A percentile compares a stretch with the other conserved stretches of the same genome.
These are phyloP conservation scores for Uria aalge DNA, from an alignment of 2,113 vertebrate genomes.

Conservation along the genomic window DNA sequence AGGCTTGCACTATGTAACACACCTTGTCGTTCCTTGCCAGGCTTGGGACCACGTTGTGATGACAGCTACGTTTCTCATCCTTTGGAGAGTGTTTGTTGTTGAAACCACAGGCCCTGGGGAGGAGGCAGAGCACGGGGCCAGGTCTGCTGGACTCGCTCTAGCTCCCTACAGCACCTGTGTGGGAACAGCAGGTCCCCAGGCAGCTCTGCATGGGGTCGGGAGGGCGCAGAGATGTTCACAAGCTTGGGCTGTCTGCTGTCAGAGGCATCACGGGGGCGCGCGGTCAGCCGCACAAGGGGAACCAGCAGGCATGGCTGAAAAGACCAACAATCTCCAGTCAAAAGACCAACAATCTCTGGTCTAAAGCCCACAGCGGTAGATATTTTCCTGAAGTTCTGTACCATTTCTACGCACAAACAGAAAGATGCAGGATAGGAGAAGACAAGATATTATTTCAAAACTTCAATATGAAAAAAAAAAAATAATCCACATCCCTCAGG, in stretches of 20 bases:
- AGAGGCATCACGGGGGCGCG: not conserved
- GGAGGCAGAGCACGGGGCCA: rapidly evolving
- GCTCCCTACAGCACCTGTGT: not conserved
- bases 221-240: not conserved
- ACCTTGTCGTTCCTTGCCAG: not conserved
- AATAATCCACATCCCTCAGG: not conserved
- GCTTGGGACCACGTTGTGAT: not conserved
- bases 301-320: not conserved
- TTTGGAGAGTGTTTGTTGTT: not conserved
- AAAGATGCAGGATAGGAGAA: not conserved
- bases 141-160: not conserved
- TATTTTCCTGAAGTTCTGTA: not conserved
- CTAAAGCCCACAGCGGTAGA: not conserved
- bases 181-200: not conserved
- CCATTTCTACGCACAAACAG: not conserved
- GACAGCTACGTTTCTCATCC: not conserved
- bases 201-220: not conserved
- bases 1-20: not conserved
- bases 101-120: not conserved
- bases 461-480: not conserved
- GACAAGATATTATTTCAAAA: not conserved
- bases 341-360: not conserved
- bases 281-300: not conserved
- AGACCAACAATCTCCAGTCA: not conserved
- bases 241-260: not conserved